These are phyloP conservation scores for Rhincodon typus DNA, from an alignment of 2,797 vertebrate species.

Conservation along the genomic window DNA sequence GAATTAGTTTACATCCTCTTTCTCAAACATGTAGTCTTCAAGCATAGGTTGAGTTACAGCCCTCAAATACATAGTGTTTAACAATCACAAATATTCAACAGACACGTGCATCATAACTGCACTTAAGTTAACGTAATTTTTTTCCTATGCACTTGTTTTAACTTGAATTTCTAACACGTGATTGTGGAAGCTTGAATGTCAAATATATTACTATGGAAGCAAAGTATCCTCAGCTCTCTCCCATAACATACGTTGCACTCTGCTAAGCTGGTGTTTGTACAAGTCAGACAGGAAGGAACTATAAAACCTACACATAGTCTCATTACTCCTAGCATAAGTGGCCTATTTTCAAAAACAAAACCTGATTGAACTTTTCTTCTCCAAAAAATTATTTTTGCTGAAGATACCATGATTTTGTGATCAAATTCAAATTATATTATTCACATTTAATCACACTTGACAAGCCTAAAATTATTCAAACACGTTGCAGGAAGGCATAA, in stretches of 20 bases:
- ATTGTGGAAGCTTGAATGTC: conserved; percentile 18
- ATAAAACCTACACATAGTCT: neutral
- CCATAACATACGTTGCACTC: neutral
- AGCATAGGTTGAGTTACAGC: neutral
- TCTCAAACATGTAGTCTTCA: neutral
- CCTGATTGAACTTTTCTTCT: neutral
- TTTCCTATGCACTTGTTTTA: neutral
- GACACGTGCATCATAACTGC: neutral
- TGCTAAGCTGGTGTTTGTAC: conserved; percentile 25
- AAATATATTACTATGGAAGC: neutral
- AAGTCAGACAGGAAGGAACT: conserved; percentile 33
- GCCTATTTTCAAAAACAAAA: conserved; percentile 21
- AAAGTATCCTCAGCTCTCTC: neutral
- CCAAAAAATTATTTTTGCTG: neutral
- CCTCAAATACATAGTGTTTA: neutral
- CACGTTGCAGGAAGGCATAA: neutral
- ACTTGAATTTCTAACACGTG: neutral
- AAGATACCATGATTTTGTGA: neutral
- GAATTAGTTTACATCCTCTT: neutral
- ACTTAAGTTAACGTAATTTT: neutral
- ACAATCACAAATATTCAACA: neutral
- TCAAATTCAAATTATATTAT: neutral
- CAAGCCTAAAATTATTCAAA: neutral
- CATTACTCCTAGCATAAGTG: neutral
- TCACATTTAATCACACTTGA: neutral